A percentile compares a stretch with the other conserved stretches of the same genome.
Evolutionary conservation across 2,888 invertebrate genomes (phyloP).

Genomic region (Choreutis nemorana): DNA sequence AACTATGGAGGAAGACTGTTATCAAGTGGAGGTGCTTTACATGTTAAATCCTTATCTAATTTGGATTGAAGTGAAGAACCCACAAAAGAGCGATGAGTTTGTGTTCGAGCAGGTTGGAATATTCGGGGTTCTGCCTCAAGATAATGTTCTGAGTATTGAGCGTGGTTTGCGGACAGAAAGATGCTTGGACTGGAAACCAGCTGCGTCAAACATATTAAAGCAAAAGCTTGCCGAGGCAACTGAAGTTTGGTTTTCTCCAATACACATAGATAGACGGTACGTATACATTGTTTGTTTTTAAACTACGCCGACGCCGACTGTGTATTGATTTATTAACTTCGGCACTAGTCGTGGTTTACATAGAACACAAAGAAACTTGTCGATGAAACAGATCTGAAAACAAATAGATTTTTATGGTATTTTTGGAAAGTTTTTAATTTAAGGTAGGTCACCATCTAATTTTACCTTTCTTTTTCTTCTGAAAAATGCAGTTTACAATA

Average conservation of each 20-base stretch:
- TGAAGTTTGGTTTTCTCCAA: conserved; percentile 30
- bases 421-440: too few relatives aligned
- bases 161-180: conserved; percentile 14
- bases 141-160: conserved; percentile 17
- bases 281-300: background rate
- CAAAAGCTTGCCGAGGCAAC: conserved; percentile 18
- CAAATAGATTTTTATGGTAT: too few relatives aligned
- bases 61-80: conserved; percentile 28
- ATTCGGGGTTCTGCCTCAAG: conserved; percentile 34
- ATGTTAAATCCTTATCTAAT: conserved; percentile 39
- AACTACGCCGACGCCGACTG: background rate
- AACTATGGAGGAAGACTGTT: conserved; percentile 26
- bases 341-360: too few relatives aligned
- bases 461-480: too few relatives aligned
- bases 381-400: too few relatives aligned
- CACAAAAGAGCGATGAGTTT: conserved; percentile 12
- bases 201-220: conserved; percentile 21
- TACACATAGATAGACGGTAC: conserved; percentile 31
- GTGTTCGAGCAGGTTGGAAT: conserved; percentile 41
- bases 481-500: too few relatives aligned
- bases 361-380: too few relatives aligned
- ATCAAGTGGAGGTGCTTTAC: conserved; percentile 33
- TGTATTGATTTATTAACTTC: too few relatives aligned
- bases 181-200: conserved; percentile 30
- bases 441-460: too few relatives aligned